These are phyloP conservation scores for Notodonta ziczac DNA, from an alignment of 2,888 invertebrate species.

Conservation along the genomic window DNA sequence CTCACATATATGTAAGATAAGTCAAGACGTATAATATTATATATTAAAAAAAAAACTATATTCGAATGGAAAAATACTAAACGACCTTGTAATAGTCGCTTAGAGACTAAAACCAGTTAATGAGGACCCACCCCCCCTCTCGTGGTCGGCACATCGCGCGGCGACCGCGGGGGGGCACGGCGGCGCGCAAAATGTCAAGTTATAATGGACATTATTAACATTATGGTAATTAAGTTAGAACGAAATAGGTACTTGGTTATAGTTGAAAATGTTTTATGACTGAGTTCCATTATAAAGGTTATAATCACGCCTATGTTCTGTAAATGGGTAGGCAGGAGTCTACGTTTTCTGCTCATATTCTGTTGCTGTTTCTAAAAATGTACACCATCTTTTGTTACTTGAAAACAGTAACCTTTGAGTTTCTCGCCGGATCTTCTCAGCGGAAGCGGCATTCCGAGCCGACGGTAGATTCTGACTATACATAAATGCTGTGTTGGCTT, in stretches of 20 bases:
- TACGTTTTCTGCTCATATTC: no score
- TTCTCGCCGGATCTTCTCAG: no score
- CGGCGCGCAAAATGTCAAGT: constrained; percentile 46
- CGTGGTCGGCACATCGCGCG: constrained; percentile 12
- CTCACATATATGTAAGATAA: no score
- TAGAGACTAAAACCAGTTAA: constrained; percentile 30
- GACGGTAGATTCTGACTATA: no score
- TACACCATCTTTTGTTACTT: no score
- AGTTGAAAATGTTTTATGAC: neutral
- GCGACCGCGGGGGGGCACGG: constrained; percentile 21
- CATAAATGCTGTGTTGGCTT: no score
- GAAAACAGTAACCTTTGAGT: no score
- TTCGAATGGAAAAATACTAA: constrained; percentile 30
- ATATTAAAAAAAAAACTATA: constrained; percentile 14
- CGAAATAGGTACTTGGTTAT: constrained; percentile 3
- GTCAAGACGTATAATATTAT: neutral
- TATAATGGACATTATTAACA: constrained; percentile 48
- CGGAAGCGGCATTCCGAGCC: no score
- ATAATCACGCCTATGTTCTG: no score
- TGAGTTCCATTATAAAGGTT: neutral
- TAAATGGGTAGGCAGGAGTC: no score
- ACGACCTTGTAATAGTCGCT: constrained; percentile 27
- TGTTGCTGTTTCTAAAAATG: no score
- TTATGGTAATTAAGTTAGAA: constrained; percentile 59
- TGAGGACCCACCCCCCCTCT: constrained; percentile 23